Evolutionary conservation across 2,888 invertebrate genomes (phyloP).

Genomic region (Amiota minor): DNA sequence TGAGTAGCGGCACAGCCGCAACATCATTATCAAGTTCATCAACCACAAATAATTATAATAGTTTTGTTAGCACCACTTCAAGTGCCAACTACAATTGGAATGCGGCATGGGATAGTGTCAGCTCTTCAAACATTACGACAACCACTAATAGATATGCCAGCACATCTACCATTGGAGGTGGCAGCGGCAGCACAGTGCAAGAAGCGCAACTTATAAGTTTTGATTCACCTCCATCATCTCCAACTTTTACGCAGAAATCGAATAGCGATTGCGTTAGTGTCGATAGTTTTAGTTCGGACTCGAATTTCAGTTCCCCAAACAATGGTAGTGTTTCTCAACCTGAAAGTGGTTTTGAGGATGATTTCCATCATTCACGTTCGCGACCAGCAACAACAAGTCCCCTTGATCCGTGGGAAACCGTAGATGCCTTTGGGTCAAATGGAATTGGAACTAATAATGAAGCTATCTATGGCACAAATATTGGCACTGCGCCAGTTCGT

Average conservation of each 20-base stretch:
- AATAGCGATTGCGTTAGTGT: slow-evolving; percentile 84
- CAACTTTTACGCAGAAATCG: slow-evolving; percentile 82
- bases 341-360: slow-evolving; percentile 88
- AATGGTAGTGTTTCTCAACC: slow-evolving; percentile 81
- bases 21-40: slow-evolving; percentile 31
- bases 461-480: slow-evolving; percentile 46
- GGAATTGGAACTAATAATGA: slow-evolving; percentile 4
- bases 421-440: slow-evolving; percentile 51
- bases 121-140: slow-evolving; percentile 35
- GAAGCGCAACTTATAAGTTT: slow-evolving; percentile 79
- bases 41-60: slow-evolving; percentile 5
- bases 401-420: slow-evolving; percentile 72
- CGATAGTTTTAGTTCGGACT: slow-evolving; percentile 84
- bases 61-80: slow-evolving; percentile 20
- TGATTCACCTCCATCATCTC: slow-evolving; percentile 83
- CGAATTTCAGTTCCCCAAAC: slow-evolving; percentile 76
- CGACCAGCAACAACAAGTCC: slow-evolving; percentile 75
- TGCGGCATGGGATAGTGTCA: slow-evolving; percentile 62
- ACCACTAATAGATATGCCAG: slow-evolving; percentile 20
- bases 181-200: slow-evolving; percentile 24
- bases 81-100: slow-evolving; percentile 57
- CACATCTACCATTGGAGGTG: not conserved
- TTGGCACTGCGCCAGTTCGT: slow-evolving; percentile 72
- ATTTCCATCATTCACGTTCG: slow-evolving; percentile 75
- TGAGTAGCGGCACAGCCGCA: slow-evolving; percentile 60